phyloP scores from a whole-genome alignment of 2,113 vertebrate genomes.

The Lophochroa leadbeateri region DNA sequence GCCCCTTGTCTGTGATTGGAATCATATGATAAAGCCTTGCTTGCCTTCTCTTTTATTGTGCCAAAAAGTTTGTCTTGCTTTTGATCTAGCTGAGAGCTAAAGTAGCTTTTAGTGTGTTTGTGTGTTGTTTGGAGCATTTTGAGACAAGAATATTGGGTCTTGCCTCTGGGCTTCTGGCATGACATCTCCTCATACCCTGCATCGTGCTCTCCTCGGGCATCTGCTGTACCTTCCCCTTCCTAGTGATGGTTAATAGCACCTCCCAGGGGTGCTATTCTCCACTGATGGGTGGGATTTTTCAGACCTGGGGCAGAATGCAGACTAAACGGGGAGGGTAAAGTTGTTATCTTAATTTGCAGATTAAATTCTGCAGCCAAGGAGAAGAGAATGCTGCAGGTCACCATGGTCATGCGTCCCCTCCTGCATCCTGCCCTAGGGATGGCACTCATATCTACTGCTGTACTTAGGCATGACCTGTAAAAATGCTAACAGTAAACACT shows the following conservation, averaged over 20 bases:
- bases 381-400: neutral
- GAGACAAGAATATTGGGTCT: neutral
- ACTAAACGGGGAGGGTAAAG: neutral
- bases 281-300: neutral
- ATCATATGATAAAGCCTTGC: constrained; percentile 65
- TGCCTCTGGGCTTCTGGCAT: neutral
- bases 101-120: constrained; percentile 4
- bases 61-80: constrained; percentile 47
- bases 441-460: neutral
- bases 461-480: neutral
- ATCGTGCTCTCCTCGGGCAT: neutral
- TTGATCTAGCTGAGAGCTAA: constrained; percentile 43
- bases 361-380: neutral
- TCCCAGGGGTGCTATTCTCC: neutral
- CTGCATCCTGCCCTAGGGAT: rapidly evolving
- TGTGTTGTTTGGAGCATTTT: neutral
- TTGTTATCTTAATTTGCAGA: neutral
- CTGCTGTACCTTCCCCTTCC: neutral
- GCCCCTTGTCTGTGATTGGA: constrained; percentile 59
- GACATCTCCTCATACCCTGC: neutral
- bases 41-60: constrained; percentile 55
- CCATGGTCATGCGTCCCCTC: neutral
- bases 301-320: neutral
- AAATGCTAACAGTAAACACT: neutral
- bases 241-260: neutral